A percentile compares a stretch with the other conserved stretches of the same genome.
Conservation (phyloP, 2,113 vertebrate species). For the Varanus salvator region DNA sequence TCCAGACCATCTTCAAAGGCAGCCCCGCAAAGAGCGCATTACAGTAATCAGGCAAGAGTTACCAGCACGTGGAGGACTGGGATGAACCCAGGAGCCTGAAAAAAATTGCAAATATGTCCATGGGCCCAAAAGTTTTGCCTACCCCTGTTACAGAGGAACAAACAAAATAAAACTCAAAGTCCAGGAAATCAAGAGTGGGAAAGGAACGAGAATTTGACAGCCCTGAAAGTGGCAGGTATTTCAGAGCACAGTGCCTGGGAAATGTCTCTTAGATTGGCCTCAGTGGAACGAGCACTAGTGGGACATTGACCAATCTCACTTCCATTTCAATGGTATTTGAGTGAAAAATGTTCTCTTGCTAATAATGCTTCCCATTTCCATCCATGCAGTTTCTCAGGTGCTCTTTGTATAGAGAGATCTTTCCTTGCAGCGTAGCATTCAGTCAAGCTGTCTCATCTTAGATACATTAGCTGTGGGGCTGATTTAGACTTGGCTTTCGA, state of each 20-base stretch:
- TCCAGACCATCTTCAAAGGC: no score
- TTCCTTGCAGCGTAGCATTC: neutral
- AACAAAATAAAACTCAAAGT: neutral
- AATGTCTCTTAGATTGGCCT: neutral
- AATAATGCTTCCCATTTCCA: no score
- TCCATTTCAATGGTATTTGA: neutral
- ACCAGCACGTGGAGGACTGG: no score
- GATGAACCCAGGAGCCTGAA: no score
- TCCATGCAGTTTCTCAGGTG: neutral
- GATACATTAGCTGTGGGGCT: neutral
- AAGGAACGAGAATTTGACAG: constrained; percentile 1
- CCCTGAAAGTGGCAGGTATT: neutral
- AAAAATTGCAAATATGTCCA: no score
- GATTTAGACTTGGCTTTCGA: neutral
- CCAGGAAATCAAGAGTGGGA: neutral
- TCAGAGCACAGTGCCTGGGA: neutral
- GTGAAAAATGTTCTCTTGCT: neutral
- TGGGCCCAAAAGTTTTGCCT: no score
- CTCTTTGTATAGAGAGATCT: neutral
- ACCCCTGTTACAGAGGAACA: constrained; percentile 1
- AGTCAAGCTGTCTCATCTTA: neutral
- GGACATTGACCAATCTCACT: neutral
- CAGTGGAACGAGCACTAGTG: neutral
- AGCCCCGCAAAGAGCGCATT: no score
- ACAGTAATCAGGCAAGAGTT: no score